Evolutionary conservation across 2,113 vertebrate species (phyloP).

Genomic region (Strix aluco): DNA sequence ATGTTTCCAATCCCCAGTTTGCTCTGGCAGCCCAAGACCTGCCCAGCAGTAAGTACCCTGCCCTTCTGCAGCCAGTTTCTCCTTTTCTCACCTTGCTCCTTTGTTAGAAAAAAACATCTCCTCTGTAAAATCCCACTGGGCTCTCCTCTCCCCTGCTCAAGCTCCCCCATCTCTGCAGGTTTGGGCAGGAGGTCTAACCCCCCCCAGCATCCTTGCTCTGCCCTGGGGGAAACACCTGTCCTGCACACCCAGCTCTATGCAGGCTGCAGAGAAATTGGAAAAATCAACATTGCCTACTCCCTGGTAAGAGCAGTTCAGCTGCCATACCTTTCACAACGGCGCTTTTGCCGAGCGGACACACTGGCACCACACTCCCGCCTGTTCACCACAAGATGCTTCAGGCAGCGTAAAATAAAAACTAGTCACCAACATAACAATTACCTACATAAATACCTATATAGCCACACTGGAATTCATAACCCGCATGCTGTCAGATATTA

Average conservation of each 20-base stretch:
- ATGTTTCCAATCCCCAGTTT: not conserved
- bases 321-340: not conserved
- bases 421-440: not conserved
- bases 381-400: not conserved
- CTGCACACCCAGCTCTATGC: not conserved
- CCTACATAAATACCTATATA: not conserved
- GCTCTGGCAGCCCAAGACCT: not conserved
- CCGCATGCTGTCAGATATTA: not conserved
- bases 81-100: not conserved
- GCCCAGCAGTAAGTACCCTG: not conserved
- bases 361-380: not conserved
- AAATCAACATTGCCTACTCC: not conserved
- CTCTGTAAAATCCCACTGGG: not conserved
- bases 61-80: not conserved
- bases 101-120: not conserved
- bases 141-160: not conserved
- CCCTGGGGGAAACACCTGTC: accelerated
- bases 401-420: not conserved
- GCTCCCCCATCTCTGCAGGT: not conserved
- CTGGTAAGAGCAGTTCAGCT: not conserved
- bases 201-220: not conserved
- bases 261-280: not conserved
- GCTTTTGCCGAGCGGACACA: not conserved
- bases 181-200: not conserved
- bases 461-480: not conserved